Conservation (phyloP, 2,888 invertebrate genomes). For the Thereva nobilitata region DNA sequence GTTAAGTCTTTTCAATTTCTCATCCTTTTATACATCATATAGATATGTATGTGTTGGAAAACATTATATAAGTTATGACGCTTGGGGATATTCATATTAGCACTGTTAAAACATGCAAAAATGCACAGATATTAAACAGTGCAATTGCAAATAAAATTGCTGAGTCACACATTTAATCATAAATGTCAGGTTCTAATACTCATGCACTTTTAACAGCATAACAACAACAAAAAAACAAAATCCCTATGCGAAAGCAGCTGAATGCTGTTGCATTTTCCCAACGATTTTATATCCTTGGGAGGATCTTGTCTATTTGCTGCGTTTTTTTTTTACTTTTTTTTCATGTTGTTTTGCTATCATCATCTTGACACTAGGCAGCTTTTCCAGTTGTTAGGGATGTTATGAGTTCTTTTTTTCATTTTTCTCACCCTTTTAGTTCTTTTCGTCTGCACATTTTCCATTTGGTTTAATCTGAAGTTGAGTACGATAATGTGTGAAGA, state of each 20-base stretch:
- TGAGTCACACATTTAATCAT: conserved; percentile 39
- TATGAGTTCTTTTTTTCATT: no score
- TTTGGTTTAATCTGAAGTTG: conserved; percentile 30
- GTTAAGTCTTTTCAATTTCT: conserved; percentile 28
- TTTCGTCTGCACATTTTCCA: conserved; percentile 28
- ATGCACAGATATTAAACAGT: conserved; percentile 28
- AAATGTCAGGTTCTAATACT: conserved; percentile 32
- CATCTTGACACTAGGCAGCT: conserved; percentile 35
- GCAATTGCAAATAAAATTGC: conserved; percentile 38
- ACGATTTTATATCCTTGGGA: conserved; percentile 25
- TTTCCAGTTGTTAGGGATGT: conserved; percentile 12
- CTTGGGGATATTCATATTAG: conserved; percentile 26
- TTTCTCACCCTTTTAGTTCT: neutral
- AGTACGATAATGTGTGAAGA: conserved; percentile 21
- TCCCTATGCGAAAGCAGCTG: conserved; percentile 10
- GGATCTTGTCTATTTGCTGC: conserved; percentile 31
- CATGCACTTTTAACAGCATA: neutral
- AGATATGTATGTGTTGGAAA: conserved; percentile 24
- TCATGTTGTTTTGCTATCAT: conserved; percentile 33
- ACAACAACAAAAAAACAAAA: conserved; percentile 12
- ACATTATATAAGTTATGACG: neutral
- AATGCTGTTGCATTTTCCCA: conserved; percentile 27
- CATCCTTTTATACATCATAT: conserved; percentile 28
- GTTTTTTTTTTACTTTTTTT: conserved; percentile 28
- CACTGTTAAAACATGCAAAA: conserved; percentile 33